Evolutionary conservation across 2,888 invertebrate genomes (phyloP), one percentile per base, ranked within the genome.

Genomic region (Cosmia trapezina): DNA sequence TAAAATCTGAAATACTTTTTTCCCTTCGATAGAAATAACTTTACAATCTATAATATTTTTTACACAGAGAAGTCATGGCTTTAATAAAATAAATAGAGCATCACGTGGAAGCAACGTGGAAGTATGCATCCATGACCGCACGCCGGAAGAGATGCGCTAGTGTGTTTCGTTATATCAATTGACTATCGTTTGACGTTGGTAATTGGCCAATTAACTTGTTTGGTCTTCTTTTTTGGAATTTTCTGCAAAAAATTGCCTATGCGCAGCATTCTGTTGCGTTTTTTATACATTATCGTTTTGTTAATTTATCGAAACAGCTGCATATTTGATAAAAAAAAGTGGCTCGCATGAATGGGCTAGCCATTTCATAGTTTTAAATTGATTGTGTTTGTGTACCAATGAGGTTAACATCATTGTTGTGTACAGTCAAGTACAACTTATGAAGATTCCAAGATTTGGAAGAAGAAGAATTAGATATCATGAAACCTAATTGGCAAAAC

Each of bases 11-110:
- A 11, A 11, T 33, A 57, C 7, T 6, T 33, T 19, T 33, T 57
- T 5, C 33, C 17, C 9, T 56, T 28, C 8, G 8, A 11, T 19
- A 5, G 6, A n/a, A 53, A 2, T 22, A 19, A 59, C n/a, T n/a
- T 22, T 43, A 17, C 3, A 14, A 60, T 41, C 41, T 41, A 12
- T n/a, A 6, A 49, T 33, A 19, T 41, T n/a, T 43, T 43, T 12
- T 51, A 4, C 14, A 11, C 17, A 19, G 3, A 59, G 33, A 8
- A 49, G 64, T 45, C 53, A 17, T 79, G 57, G 73, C 80, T 68
- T 79, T 83, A 80, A 83, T 28, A 45, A 37, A 83, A 45, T 62
- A 73, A 79, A 73, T 80, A 79, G 83, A 80, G 68, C 80, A 22
- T 68, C 22, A 43, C 79, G 1, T 37, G 9, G 43, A 65, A 49